Evolutionary conservation across 2,113 vertebrate species (phyloP).

Genomic region (Setophaga kirtlandii): DNA sequence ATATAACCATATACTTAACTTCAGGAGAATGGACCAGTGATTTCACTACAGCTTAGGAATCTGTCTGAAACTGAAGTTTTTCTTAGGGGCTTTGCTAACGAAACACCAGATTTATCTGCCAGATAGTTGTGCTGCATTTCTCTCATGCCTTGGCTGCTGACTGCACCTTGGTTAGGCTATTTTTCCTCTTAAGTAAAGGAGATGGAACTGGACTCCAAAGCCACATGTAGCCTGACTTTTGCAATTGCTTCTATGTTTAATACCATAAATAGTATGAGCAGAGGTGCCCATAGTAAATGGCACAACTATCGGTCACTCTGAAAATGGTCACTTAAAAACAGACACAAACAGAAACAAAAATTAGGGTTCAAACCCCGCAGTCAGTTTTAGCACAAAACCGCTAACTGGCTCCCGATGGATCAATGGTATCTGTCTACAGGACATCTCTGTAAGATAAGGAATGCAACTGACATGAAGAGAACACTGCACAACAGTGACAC

Average conservation of each 20-base stretch:
- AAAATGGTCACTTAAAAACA: neutral
- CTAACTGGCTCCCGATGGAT: neutral
- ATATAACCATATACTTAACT: neutral
- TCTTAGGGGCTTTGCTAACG: neutral
- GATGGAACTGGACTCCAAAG: neutral
- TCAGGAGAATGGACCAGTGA: neutral
- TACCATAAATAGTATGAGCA: neutral
- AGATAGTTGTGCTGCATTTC: neutral
- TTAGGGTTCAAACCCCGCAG: neutral
- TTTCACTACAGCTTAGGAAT: neutral
- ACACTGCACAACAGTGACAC: neutral
- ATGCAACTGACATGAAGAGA: neutral
- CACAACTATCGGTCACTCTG: accelerated
- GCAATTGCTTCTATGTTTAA: neutral
- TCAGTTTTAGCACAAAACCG: neutral
- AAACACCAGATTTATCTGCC: neutral
- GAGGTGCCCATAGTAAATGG: neutral
- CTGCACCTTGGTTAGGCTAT: neutral
- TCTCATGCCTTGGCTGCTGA: neutral
- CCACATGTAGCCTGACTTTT: neutral
- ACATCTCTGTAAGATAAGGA: neutral
- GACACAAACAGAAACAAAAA: neutral
- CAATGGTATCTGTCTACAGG: neutral
- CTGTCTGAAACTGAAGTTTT: neutral
- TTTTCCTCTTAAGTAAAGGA: neutral